A percentile compares a stretch with the other conserved stretches of the same genome.
These are phyloP conservation scores for Salticus scenicus DNA, from an alignment of 2,888 invertebrate species.

Conservation along the genomic window DNA sequence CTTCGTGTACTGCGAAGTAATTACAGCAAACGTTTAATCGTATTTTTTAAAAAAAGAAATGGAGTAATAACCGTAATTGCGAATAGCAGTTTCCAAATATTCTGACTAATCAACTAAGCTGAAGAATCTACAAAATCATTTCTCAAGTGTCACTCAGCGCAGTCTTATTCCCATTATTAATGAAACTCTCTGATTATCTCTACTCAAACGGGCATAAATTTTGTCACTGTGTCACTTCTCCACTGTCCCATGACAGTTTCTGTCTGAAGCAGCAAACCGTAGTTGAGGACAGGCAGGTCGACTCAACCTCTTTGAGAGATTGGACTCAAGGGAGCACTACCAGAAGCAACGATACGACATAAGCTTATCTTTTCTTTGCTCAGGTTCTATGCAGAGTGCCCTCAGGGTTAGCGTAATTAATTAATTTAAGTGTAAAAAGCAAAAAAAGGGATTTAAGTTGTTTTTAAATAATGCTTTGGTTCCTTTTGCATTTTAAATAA, in stretches of 20 bases:
- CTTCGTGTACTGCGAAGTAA: background rate
- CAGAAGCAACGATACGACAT: background rate
- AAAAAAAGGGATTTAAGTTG: too few relatives aligned
- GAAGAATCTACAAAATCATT: background rate
- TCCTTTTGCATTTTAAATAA: too few relatives aligned
- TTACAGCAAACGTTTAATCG: background rate
- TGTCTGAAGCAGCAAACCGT: background rate
- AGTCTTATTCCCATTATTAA: slow-evolving; percentile 9
- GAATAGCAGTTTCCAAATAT: background rate
- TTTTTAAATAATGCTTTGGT: too few relatives aligned
- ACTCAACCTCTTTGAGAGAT: slow-evolving; percentile 1
- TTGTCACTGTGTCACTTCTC: slow-evolving; percentile 9
- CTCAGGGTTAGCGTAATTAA: background rate
- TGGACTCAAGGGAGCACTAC: slow-evolving; percentile 3
- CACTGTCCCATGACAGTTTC: slow-evolving; percentile 5
- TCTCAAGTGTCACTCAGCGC: background rate
- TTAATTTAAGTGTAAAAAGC: background rate
- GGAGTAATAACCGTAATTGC: background rate
- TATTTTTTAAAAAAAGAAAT: background rate
- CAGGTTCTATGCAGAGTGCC: background rate
- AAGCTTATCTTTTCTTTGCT: slow-evolving; percentile 13
- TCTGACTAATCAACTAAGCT: background rate
- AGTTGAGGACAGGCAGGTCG: background rate
- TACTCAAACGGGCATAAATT: slow-evolving; percentile 8
- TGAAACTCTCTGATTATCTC: slow-evolving; percentile 14